A percentile compares a stretch with the other conserved stretches of the same genome.
Conservation (phyloP, 1,140 invertebrate genomes). For the Ips nitidus region DNA sequence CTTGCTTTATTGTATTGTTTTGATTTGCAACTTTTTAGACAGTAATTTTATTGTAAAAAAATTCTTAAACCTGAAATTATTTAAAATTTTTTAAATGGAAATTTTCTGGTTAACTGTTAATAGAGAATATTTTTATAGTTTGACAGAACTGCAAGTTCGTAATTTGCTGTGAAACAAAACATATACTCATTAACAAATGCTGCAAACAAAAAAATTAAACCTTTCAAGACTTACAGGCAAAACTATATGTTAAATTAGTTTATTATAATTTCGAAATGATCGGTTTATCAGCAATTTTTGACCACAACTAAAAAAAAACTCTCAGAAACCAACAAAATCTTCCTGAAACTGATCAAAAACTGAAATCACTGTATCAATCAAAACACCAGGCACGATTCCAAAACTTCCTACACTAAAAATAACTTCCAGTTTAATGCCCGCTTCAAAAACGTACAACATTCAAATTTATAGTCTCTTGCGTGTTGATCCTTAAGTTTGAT, state of each 20-base stretch:
- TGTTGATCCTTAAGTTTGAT: neutral
- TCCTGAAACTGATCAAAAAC: neutral
- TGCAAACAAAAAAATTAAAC: neutral
- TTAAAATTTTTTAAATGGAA: too few relatives aligned
- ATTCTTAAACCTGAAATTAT: too few relatives aligned
- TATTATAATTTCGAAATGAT: neutral
- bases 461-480: neutral
- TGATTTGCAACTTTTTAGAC: too few relatives aligned
- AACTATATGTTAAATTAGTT: neutral
- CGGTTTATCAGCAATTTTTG: neutral
- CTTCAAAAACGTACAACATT: neutral
- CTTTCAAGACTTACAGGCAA: neutral
- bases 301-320: neutral
- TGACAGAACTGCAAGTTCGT: too few relatives aligned
- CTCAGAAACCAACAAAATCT: neutral
- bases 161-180: neutral
- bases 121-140: too few relatives aligned
- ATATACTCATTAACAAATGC: too few relatives aligned
- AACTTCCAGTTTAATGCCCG: neutral
- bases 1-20: too few relatives aligned
- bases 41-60: too few relatives aligned
- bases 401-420: constrained; percentile 1
- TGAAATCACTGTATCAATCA: neutral
- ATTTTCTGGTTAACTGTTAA: too few relatives aligned
- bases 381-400: neutral